These are phyloP conservation scores for Crematogaster levior DNA, from an alignment of 2,888 invertebrate genomes.

Conservation along the genomic window DNA sequence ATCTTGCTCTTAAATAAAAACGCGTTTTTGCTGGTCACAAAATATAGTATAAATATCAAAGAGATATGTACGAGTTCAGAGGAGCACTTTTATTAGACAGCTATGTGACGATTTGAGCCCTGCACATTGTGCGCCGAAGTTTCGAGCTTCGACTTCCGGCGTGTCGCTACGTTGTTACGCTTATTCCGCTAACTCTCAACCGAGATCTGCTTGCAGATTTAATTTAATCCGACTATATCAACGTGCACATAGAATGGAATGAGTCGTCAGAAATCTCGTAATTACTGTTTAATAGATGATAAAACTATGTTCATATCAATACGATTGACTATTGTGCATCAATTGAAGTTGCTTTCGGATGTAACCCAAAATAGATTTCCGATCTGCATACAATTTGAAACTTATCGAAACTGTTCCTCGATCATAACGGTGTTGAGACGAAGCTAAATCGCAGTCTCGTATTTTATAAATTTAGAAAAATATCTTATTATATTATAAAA, in stretches of 20 bases:
- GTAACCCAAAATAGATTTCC: conserved; percentile 1
- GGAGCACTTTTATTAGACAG: conserved; percentile 76
- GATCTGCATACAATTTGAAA: background rate
- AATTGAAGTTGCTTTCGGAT: conserved; percentile 3
- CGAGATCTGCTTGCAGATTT: conserved; percentile 71
- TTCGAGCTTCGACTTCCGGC: conserved; percentile 59
- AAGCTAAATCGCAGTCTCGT: background rate
- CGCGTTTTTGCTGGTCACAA: background rate
- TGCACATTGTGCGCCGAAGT: conserved; percentile 64
- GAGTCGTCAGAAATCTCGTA: conserved; percentile 5
- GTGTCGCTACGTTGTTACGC: background rate
- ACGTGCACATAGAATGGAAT: conserved; percentile 14
- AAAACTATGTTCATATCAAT: conserved; percentile 18
- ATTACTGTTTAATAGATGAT: conserved; percentile 30
- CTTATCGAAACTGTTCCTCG: background rate
- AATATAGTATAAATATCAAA: conserved; percentile 59
- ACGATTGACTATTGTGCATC: background rate
- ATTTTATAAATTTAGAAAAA: background rate
- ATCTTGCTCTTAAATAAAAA: conserved; percentile 2
- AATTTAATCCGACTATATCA: conserved; percentile 79
- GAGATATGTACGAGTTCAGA: conserved; percentile 37
- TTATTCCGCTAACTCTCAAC: conserved; percentile 31
- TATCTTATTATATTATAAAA: background rate
- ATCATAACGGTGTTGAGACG: background rate
- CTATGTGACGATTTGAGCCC: conserved; percentile 74